Evolutionary conservation across 2,888 invertebrate species (phyloP).

Genomic region (Lamellibrachia satsuma): DNA sequence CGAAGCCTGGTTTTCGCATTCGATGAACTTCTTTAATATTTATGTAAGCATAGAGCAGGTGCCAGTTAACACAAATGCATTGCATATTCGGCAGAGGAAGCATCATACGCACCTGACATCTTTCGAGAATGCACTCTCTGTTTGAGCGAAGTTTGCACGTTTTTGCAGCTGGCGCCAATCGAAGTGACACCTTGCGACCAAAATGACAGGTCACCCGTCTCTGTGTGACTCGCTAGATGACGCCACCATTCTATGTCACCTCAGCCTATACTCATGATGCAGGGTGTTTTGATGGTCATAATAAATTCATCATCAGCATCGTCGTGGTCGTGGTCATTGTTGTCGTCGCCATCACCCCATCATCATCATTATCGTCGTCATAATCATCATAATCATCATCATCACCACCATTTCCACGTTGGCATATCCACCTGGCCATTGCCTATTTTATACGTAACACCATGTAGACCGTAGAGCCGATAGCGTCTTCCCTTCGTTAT

Average conservation of each 20-base stretch:
- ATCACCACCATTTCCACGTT: too few species aligned
- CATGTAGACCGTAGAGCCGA: too few species aligned
- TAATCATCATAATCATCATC: too few species aligned
- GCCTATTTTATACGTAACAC: too few species aligned
- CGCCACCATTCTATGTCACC: not conserved
- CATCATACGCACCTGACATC: not conserved
- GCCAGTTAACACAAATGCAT: not conserved
- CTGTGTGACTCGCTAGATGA: not conserved
- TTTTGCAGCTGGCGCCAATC: not conserved
- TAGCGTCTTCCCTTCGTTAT: too few species aligned
- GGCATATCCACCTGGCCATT: too few species aligned
- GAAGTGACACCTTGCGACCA: slow-evolving; percentile 3
- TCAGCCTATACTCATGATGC: not conserved
- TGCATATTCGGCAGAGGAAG: not conserved
- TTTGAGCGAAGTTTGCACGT: not conserved
- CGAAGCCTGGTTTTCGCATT: not conserved
- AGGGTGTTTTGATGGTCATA: too few species aligned
- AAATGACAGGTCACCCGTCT: not conserved
- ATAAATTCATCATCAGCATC: too few species aligned
- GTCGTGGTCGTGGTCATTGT: too few species aligned
- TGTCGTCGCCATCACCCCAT: too few species aligned
- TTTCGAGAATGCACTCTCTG: not conserved
- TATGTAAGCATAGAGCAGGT: not conserved
- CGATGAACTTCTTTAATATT: not conserved
- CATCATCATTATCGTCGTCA: too few species aligned